phyloP scores from a whole-genome alignment of 2,888 invertebrate species.

The Drosophila borborema region DNA sequence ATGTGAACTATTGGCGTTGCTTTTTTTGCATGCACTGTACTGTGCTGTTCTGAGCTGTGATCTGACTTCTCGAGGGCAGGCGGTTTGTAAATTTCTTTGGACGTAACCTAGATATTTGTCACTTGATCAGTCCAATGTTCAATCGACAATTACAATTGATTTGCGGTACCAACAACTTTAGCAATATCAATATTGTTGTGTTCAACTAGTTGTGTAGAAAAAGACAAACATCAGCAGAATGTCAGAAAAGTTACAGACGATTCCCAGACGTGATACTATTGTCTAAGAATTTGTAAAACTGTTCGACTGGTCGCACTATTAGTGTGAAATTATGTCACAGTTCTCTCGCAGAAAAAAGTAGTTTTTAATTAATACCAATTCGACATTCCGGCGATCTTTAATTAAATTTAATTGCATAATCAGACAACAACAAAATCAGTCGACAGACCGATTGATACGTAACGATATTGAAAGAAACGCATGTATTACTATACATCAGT shows the following conservation, averaged over 20 bases:
- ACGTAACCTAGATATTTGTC: slow-evolving; percentile 71
- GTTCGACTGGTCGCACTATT: slow-evolving; percentile 15
- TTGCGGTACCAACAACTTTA: slow-evolving; percentile 42
- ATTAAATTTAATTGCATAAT: slow-evolving; percentile 73
- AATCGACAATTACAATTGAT: slow-evolving; percentile 70
- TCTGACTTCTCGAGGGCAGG: slow-evolving; percentile 51
- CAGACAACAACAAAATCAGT: slow-evolving; percentile 27
- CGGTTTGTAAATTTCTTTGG: slow-evolving; percentile 61
- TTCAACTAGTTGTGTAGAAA: slow-evolving; percentile 6
- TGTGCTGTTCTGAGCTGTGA: slow-evolving; percentile 40
- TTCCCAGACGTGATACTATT: slow-evolving; percentile 34
- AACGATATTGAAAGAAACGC: slow-evolving; percentile 21
- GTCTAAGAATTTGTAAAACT: slow-evolving; percentile 53
- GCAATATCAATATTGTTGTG: slow-evolving; percentile 55
- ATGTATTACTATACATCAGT: background rate
- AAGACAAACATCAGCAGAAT: background rate
- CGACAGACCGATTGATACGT: slow-evolving; percentile 40
- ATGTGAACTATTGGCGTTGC: slow-evolving; percentile 23
- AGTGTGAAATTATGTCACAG: slow-evolving; percentile 54
- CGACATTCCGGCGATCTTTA: slow-evolving; percentile 39
- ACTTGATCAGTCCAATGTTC: slow-evolving; percentile 71
- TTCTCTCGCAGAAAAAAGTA: slow-evolving; percentile 5
- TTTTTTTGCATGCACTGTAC: slow-evolving; percentile 38
- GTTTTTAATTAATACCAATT: slow-evolving; percentile 63
- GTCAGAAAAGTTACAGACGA: background rate